phyloP scores from a whole-genome alignment of 2,113 vertebrate genomes.

The Myotis davidii region DNA sequence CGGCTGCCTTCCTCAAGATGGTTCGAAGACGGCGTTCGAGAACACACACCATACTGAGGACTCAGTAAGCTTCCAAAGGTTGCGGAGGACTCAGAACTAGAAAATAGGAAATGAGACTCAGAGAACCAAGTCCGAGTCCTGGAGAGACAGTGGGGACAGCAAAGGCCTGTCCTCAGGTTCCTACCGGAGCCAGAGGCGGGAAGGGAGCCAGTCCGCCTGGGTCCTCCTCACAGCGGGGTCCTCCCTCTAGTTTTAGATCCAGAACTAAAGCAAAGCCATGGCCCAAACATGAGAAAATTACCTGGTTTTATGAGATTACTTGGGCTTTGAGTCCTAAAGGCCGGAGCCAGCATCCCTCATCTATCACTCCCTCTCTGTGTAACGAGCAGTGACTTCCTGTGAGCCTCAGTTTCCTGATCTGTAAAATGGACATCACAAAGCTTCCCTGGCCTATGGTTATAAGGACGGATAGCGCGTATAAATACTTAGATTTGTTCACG shows the following conservation, averaged over 20 bases:
- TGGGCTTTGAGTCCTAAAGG: neutral
- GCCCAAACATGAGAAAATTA: neutral
- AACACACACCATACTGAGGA: neutral
- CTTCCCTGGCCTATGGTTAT: neutral
- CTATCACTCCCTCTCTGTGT: neutral
- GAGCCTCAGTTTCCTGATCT: no score
- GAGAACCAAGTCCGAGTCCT: neutral
- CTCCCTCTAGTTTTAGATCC: slow-evolving; percentile 33
- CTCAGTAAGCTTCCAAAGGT: neutral
- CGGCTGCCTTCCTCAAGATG: neutral
- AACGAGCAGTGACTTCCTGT: neutral
- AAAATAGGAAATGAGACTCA: neutral
- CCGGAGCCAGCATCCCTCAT: neutral
- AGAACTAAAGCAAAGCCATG: neutral
- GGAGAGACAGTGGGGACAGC: neutral
- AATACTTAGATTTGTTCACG: neutral
- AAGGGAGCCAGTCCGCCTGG: neutral
- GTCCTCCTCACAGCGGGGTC: neutral
- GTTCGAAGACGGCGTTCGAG: neutral
- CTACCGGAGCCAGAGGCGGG: neutral
- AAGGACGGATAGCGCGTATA: neutral
- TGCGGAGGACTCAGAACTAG: neutral
- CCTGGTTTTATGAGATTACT: neutral
- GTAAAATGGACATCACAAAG: no score
- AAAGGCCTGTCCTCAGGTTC: no score